Conservation (phyloP, 2,888 invertebrate species). For the Tryphoninae sp. region DNA sequence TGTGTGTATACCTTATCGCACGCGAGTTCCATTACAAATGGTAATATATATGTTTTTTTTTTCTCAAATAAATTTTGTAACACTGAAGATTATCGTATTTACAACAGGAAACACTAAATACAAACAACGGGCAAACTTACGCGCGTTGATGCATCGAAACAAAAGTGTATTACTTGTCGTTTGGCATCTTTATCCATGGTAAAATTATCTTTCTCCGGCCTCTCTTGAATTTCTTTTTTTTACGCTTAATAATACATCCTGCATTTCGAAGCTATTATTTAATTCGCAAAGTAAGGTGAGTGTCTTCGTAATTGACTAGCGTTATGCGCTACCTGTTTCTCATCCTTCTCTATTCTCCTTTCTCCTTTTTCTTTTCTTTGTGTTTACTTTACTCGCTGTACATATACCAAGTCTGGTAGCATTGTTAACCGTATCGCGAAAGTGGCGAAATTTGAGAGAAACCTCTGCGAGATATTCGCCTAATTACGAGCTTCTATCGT, state of each 20-base stretch:
- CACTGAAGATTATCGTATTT: conserved; percentile 67
- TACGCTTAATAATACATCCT: conserved; percentile 21
- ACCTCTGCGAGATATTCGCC: neutral
- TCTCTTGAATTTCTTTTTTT: conserved; percentile 52
- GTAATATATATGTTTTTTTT: conserved; percentile 28
- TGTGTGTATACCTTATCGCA: neutral
- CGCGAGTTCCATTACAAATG: conserved; percentile 37
- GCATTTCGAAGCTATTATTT: conserved; percentile 42
- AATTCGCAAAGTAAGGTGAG: conserved; percentile 65
- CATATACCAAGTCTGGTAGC: conserved; percentile 6
- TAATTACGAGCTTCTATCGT: neutral
- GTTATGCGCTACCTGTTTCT: conserved; percentile 68
- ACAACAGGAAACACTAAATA: conserved; percentile 68
- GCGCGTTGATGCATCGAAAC: conserved; percentile 51
- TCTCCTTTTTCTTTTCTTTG: conserved; percentile 10
- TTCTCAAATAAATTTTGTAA: conserved; percentile 39
- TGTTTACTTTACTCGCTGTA: conserved; percentile 26
- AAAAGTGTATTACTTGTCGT: conserved; percentile 67
- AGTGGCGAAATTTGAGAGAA: neutral
- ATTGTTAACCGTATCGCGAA: neutral
- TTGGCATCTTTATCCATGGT: conserved; percentile 67
- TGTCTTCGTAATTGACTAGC: conserved; percentile 80
- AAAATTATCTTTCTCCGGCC: conserved; percentile 59
- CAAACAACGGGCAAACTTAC: conserved; percentile 66
- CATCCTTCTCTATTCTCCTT: neutral